Conservation (phyloP, 2,888 invertebrate species). For the Acleris sparsana region DNA sequence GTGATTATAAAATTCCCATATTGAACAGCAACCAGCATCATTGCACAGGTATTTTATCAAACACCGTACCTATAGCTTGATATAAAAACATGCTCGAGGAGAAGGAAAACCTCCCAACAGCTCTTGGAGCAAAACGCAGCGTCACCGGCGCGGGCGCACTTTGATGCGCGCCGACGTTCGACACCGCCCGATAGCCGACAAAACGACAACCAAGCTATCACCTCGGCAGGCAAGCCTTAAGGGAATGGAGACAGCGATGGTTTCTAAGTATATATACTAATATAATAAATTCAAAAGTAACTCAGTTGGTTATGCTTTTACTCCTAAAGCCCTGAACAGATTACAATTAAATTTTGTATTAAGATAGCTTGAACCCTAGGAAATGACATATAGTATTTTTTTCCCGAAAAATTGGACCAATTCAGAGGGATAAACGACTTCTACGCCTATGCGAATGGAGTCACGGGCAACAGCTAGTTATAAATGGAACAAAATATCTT, state of each 20-base stretch:
- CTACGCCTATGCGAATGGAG: too few species aligned
- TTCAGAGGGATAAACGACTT: too few species aligned
- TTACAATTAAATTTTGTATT: too few species aligned
- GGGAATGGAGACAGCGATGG: constrained; percentile 48
- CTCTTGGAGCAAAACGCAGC: constrained; percentile 63
- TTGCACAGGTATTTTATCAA: background rate
- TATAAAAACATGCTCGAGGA: constrained; percentile 17
- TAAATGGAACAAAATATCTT: too few species aligned
- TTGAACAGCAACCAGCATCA: background rate
- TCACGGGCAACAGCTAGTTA: too few species aligned
- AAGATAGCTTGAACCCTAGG: too few species aligned
- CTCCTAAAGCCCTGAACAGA: too few species aligned
- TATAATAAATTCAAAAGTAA: background rate
- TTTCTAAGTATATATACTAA: background rate
- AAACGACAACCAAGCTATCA: constrained; percentile 66
- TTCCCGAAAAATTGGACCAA: too few species aligned
- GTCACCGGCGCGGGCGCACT: constrained; percentile 78
- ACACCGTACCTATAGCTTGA: background rate
- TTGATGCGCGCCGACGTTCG: constrained; percentile 80
- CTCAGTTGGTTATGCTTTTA: background rate
- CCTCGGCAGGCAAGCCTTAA: constrained; percentile 42
- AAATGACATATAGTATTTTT: too few species aligned
- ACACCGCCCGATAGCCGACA: constrained; percentile 78
- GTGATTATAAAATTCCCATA: too few species aligned
- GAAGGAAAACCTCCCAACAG: constrained; percentile 67